phyloP scores from a whole-genome alignment of 2,888 invertebrate genomes.

The Athripsodes cinereus region DNA sequence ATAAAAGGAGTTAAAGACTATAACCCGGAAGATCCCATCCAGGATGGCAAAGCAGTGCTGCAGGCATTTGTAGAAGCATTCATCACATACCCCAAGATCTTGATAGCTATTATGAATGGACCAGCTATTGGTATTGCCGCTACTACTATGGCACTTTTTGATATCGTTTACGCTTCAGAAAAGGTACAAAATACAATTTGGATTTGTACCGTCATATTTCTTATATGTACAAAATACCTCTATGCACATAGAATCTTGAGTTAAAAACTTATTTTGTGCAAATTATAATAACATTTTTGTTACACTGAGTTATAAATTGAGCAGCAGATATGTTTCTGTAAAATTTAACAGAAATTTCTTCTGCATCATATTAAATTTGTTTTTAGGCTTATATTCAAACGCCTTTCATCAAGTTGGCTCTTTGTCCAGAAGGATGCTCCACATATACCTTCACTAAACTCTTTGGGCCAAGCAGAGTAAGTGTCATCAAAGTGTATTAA shows the following conservation, averaged over 20 bases:
- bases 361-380: background rate
- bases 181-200: constrained; percentile 52
- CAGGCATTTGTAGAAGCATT: constrained; percentile 67
- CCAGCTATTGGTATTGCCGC: constrained; percentile 89
- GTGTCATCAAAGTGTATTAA: background rate
- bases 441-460: constrained; percentile 77
- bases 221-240: too few relatives aligned
- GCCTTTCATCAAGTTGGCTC: constrained; percentile 79
- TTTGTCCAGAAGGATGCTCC: constrained; percentile 87
- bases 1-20: constrained; percentile 33
- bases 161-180: constrained; percentile 84
- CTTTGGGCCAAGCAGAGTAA: constrained; percentile 74
- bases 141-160: constrained; percentile 79
- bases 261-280: too few relatives aligned
- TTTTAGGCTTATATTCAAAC: constrained; percentile 79
- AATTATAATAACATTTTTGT: too few relatives aligned
- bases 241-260: too few relatives aligned
- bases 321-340: too few relatives aligned
- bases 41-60: constrained; percentile 30
- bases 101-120: constrained; percentile 87
- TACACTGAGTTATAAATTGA: too few relatives aligned
- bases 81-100: constrained; percentile 81
- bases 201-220: too few relatives aligned
- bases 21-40: constrained; percentile 30
- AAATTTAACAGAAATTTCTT: too few relatives aligned